These are phyloP conservation scores for Takifugu ocellatus DNA, from an alignment of 2,797 vertebrate species.

Conservation along the genomic window DNA sequence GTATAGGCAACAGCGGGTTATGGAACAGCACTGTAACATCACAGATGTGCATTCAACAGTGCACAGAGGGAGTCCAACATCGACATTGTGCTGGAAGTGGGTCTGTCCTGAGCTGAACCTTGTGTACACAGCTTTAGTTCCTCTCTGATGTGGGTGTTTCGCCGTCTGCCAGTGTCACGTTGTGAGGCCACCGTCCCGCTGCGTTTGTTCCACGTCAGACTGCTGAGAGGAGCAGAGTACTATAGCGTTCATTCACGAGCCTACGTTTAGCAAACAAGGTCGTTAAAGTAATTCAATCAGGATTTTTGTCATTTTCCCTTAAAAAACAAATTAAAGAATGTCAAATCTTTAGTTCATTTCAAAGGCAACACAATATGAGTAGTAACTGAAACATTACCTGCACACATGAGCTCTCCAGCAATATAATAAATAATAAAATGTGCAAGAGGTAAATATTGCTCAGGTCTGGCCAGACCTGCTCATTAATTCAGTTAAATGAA, in stretches of 20 bases:
- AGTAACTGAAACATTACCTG: conserved; percentile 18
- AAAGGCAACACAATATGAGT: conserved; percentile 9
- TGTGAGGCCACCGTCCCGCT: conserved; percentile 83
- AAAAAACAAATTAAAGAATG: background rate
- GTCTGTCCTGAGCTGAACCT: conserved; percentile 66
- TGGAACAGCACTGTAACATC: conserved; percentile 44
- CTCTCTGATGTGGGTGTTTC: conserved; percentile 87
- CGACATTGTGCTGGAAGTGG: conserved; percentile 49
- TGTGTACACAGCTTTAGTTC: conserved; percentile 76
- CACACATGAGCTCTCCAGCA: conserved; percentile 17
- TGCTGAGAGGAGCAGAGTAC: conserved; percentile 32
- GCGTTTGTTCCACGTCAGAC: conserved; percentile 80
- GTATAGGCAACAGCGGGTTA: conserved; percentile 38
- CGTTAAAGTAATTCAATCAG: background rate
- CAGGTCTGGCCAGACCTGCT: conserved; percentile 65
- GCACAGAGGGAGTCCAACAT: conserved; percentile 48
- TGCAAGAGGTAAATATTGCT: conserved; percentile 44
- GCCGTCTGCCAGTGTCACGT: conserved; percentile 49
- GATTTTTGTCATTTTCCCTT: background rate
- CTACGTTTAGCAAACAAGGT: background rate
- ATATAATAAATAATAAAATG: conserved; percentile 18
- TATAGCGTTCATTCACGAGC: conserved; percentile 40
- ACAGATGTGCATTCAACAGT: conserved; percentile 38
- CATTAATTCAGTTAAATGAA: conserved; percentile 86
- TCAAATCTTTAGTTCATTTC: background rate